Percentiles rank a stretch among this genome's conserved stretches.
phyloP scores from a whole-genome alignment of 1,140 invertebrate genomes.

The Drosophila ironensis region DNA sequence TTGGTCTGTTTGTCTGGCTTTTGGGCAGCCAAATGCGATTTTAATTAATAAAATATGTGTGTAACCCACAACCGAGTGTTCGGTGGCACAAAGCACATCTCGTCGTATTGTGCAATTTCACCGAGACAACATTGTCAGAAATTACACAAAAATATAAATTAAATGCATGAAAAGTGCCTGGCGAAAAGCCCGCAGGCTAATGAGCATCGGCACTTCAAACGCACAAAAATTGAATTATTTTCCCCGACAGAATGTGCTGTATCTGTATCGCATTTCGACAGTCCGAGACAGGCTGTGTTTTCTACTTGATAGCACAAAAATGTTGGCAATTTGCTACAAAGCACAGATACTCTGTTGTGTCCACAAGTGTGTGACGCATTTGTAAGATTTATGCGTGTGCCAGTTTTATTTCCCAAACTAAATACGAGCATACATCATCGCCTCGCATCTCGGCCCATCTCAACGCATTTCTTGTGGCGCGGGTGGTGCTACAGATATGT shows the following conservation, averaged over 20 bases:
- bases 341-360: constrained; percentile 12
- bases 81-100: constrained; percentile 68
- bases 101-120: constrained; percentile 44
- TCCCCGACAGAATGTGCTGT: constrained; percentile 9
- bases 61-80: constrained; percentile 24
- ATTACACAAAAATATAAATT: constrained; percentile 1
- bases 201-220: constrained; percentile 61
- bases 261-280: constrained; percentile 41
- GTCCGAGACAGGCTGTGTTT: constrained; percentile 57
- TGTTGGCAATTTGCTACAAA: constrained; percentile 56
- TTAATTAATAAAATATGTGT: constrained; percentile 78
- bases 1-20: constrained; percentile 8
- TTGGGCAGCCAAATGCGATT: constrained; percentile 68
- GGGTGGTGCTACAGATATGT: constrained; percentile 22
- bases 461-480: too few species aligned
- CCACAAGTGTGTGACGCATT: constrained; percentile 53
- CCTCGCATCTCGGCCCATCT: too few species aligned
- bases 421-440: constrained; percentile 30
- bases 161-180: constrained; percentile 30
- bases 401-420: constrained; percentile 58
- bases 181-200: constrained; percentile 59
- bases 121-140: neutral
- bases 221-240: constrained; percentile 34
- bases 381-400: constrained; percentile 75
- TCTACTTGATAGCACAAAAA: constrained; percentile 71